These are phyloP conservation scores for Temnothorax longispinosus DNA, from an alignment of 1,140 invertebrate genomes.

Conservation along the genomic window DNA sequence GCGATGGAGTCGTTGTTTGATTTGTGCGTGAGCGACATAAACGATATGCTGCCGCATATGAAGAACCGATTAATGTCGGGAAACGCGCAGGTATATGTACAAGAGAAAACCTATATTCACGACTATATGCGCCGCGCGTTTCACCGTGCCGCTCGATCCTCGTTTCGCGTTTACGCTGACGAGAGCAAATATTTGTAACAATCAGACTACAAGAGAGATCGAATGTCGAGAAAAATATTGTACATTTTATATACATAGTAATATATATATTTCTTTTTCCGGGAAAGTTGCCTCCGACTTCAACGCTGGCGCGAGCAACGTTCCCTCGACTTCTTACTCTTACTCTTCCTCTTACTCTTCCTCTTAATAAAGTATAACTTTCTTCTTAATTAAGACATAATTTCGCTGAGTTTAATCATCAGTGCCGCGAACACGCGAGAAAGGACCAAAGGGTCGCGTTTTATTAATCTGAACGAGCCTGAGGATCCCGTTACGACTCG, in stretches of 20 bases:
- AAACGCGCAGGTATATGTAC: constrained; percentile 51
- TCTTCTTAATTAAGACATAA: neutral
- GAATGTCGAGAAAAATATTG: neutral
- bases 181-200: neutral
- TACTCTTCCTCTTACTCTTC: constrained; percentile 15
- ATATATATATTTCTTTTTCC: neutral
- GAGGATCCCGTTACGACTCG: neutral
- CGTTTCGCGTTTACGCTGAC: neutral
- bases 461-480: neutral
- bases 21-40: neutral
- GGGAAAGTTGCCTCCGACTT: neutral
- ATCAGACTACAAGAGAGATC: neutral
- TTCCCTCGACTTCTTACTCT: neutral
- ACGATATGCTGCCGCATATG: constrained; percentile 23
- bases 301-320: neutral
- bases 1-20: constrained; percentile 55
- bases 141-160: neutral
- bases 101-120: neutral
- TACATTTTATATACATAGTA: neutral
- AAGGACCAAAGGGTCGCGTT: neutral
- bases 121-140: neutral
- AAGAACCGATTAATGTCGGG: constrained; percentile 59
- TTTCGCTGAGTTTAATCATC: constrained; percentile 1
- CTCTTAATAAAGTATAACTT: neutral
- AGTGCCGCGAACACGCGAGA: neutral